A percentile compares a stretch with the other conserved stretches of the same genome.
Conservation (phyloP, 2,797 vertebrate species). For the Graptemys geographica region DNA sequence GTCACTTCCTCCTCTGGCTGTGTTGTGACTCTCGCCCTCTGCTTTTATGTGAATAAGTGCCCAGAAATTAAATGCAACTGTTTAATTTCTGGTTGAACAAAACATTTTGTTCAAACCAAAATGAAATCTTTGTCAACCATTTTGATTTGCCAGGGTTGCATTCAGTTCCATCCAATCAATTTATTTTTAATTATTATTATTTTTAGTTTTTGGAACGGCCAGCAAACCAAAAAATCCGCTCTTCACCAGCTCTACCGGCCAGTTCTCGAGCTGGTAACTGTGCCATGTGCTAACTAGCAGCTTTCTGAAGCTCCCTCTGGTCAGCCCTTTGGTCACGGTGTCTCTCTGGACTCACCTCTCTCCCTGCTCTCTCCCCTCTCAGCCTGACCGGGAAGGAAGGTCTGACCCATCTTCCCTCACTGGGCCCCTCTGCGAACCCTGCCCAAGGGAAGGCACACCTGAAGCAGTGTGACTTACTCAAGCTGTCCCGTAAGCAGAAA, state of each 20-base stretch:
- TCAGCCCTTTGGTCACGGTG: fast-evolving
- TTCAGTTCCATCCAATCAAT: neutral
- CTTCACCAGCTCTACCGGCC: neutral
- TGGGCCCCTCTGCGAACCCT: conserved; percentile 67
- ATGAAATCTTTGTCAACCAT: neutral
- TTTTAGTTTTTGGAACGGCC: neutral
- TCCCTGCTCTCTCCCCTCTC: neutral
- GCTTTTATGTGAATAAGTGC: neutral
- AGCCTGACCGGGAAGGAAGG: conserved; percentile 95
- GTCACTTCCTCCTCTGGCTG: neutral
- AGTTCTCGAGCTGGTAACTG: neutral
- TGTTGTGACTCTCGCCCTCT: neutral
- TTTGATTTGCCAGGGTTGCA: neutral
- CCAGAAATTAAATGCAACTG: neutral
- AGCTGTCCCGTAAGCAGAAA: conserved; percentile 92
- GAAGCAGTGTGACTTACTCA: conserved; percentile 97
- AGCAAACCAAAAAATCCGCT: neutral
- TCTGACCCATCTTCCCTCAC: conserved; percentile 87
- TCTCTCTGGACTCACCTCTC: neutral
- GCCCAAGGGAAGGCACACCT: conserved; percentile 85
- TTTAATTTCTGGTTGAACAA: neutral
- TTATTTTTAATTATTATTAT: neutral
- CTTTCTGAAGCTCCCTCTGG: neutral
- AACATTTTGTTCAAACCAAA: neutral
- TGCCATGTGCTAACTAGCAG: neutral